phyloP scores from a whole-genome alignment of 2,113 vertebrate genomes.

The Tachysurus fulvidraco region DNA sequence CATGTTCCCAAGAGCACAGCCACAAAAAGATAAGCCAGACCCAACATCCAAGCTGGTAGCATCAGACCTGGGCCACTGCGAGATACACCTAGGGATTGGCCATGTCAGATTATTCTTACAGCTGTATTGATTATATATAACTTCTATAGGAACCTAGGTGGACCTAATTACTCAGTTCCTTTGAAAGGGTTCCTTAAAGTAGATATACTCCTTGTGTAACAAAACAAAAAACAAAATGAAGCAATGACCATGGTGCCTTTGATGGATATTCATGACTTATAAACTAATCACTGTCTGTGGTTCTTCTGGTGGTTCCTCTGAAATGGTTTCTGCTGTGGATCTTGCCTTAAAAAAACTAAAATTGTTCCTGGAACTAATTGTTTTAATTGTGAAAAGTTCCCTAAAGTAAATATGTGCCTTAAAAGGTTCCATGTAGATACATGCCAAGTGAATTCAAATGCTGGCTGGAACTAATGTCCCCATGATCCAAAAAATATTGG shows the following conservation, averaged over 20 bases:
- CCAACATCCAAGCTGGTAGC: slow-evolving; percentile 69
- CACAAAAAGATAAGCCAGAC: slow-evolving; percentile 66
- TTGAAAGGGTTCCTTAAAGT: not conserved
- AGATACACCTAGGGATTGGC: slow-evolving; percentile 64
- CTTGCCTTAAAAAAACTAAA: not conserved
- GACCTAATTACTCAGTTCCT: not conserved
- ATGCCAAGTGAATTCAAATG: not conserved
- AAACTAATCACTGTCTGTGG: too few relatives aligned
- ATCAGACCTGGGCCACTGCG: slow-evolving; percentile 59
- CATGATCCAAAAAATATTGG: too few relatives aligned
- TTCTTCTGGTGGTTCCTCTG: too few relatives aligned
- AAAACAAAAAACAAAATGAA: not conserved
- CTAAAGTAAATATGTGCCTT: not conserved
- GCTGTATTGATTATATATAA: not conserved
- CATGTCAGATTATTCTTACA: not conserved
- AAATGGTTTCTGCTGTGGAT: not conserved
- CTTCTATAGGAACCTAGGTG: not conserved
- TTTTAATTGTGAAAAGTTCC: not conserved
- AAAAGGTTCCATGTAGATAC: not conserved
- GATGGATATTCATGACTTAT: not conserved
- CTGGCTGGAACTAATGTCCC: not conserved
- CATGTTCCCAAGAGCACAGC: slow-evolving; percentile 63
- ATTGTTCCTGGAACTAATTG: not conserved
- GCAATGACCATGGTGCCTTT: not conserved
- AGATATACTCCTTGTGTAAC: not conserved